Evolutionary conservation across 2,797 vertebrate species (phyloP), one percentile per base, ranked within the genome.

Genomic region (Pangasius sanitwongsei): DNA sequence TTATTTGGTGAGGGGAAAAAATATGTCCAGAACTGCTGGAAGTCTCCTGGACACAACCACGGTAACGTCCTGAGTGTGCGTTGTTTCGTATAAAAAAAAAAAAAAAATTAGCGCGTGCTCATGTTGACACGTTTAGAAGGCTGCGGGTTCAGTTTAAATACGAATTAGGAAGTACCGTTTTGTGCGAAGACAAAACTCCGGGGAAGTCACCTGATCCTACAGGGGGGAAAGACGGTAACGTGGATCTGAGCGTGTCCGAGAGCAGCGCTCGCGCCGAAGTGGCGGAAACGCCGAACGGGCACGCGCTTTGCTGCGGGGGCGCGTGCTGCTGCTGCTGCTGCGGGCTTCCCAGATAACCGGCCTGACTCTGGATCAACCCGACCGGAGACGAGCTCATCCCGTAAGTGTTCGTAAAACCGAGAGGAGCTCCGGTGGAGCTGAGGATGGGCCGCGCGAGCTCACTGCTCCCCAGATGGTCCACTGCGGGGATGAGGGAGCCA

Each of bases 341-440:
- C 28, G 94, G 95, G 61, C 85, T 93, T 90, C 95, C 95, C 75
- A 96, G 95, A 65, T 96, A 96, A 0, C 95, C 95, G 2, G 94
- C 90, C 92, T 96, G 96, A 82, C 95, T 95, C 9, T 95, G 95
- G 25, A 96, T 92, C 72, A 97, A 93, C 63, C 96, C 95, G 23
- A 95, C 95, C 37, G 95, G 95, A 72, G 96, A 95, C 83, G 96
- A 90, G 92, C 92, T 95, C 93, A 96, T 94, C 55, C 95, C 94
- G 92, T 96, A 96, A 88, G 91, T 90, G 95, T 95, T 95, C 89
- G 95, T 92, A 89, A 96, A 63, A 2, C 94, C 93, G 50, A 96
- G 91, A 75, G 93, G 88, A 0, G 93, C 95, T 28, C 92, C 90
- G 41, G 94, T 92, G 0, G 94, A 94, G 78, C 94, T 93, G n/a